phyloP scores from a whole-genome alignment of 2,888 invertebrate species.

The Eupeodes latifasciatus region DNA sequence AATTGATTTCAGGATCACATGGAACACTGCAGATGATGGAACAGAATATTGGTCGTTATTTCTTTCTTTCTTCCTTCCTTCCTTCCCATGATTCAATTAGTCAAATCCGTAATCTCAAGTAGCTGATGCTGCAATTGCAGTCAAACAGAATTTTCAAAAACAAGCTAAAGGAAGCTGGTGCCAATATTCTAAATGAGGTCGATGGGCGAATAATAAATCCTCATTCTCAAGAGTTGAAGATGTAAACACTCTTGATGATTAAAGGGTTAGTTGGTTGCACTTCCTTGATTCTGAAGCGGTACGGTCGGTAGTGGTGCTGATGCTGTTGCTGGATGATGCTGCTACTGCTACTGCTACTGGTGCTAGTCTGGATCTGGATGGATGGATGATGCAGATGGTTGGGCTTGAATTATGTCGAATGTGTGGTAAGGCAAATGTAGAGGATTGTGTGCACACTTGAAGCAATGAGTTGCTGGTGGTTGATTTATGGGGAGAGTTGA shows the following conservation, averaged over 20 bases:
- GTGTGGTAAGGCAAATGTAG: conserved; percentile 11
- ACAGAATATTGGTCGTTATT: conserved; percentile 10
- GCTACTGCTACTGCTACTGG: neutral
- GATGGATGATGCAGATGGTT: neutral
- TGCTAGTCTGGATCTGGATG: neutral
- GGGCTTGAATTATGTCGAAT: neutral
- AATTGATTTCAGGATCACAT: neutral
- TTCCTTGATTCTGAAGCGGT: conserved; percentile 25
- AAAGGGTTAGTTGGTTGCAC: conserved; percentile 66
- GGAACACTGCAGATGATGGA: neutral
- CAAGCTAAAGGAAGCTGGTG: conserved; percentile 15
- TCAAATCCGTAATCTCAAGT: conserved; percentile 12
- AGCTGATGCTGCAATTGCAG: conserved; percentile 33
- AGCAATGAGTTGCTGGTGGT: conserved; percentile 25
- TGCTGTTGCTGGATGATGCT: neutral
- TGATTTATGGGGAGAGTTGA: conserved; percentile 50
- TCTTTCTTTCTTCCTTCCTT: neutral
- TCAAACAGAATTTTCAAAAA: neutral
- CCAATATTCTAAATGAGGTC: conserved; percentile 54
- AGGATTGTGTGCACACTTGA: conserved; percentile 26
- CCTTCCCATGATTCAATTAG: conserved; percentile 11
- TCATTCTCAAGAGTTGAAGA: conserved; percentile 56
- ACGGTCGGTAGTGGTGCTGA: neutral
- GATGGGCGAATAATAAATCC: conserved; percentile 70
- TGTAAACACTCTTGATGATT: conserved; percentile 68